Evolutionary conservation across 2,797 vertebrate genomes (phyloP).

Genomic region (Melopsittacus undulatus): DNA sequence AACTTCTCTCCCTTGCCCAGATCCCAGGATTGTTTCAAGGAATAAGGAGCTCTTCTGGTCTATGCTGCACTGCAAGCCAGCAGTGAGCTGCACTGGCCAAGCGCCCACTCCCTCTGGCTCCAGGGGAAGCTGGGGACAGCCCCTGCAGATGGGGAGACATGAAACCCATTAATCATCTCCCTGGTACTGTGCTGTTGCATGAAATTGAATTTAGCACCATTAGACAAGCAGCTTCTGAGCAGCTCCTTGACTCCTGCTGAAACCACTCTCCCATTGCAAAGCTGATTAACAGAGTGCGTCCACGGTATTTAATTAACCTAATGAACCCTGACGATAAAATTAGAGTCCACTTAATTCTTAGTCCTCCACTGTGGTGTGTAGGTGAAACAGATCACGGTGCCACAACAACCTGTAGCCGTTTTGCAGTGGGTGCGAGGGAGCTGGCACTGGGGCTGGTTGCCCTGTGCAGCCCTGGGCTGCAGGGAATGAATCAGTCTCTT

Average conservation of each 20-base stretch:
- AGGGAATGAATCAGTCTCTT: rapidly evolving
- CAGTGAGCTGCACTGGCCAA: neutral
- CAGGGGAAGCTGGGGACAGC: neutral
- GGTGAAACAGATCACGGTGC: neutral
- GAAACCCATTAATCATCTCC: neutral
- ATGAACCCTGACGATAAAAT: constrained; percentile 42
- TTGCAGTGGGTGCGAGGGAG: rapidly evolving
- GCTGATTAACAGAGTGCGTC: constrained; percentile 33
- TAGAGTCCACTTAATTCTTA: constrained; percentile 22
- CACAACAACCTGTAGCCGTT: rapidly evolving
- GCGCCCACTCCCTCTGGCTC: rapidly evolving
- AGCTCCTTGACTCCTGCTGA: neutral
- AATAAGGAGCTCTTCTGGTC: neutral
- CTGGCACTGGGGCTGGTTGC: rapidly evolving
- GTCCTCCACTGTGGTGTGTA: rapidly evolving
- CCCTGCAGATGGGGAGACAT: neutral
- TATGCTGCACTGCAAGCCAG: rapidly evolving
- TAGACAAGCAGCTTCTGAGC: neutral
- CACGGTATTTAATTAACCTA: constrained; percentile 59
- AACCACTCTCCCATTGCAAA: constrained; percentile 7
- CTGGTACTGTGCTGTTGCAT: rapidly evolving
- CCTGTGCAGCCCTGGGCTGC: neutral
- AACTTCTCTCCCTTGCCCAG: neutral
- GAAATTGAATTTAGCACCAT: constrained; percentile 37
- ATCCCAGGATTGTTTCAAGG: neutral